Evolutionary conservation across 37 sponge, comb jelly and placozoan genomes (phyloP), one percentile per base, ranked within the genome.

Genomic region (Ianthella basta): DNA sequence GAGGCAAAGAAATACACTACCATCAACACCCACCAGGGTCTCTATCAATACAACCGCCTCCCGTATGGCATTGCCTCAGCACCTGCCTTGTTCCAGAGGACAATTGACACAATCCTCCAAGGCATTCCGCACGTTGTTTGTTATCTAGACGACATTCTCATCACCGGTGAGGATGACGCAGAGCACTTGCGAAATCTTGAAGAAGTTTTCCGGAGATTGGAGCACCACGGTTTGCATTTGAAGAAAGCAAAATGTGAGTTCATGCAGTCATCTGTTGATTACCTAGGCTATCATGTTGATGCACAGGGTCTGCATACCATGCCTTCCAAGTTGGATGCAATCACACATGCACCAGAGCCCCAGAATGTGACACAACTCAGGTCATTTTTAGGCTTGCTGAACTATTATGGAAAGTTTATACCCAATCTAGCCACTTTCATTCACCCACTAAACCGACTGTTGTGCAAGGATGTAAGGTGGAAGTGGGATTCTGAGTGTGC

Each of bases 21-120:
- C 6, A n/a, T 84, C n/a, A 84, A 84, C 57, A 84, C 84, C 6
- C 84, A 34, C 18, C 55, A 69, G 56, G 84, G 84, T 16, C 36
- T 84, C 29, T 59, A 57, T 10, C 67, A 15, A 37, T 84, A 69
- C 55, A 84, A 72, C 34, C 35, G 84, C 15, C 73, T 84, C 18
- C 84, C 84, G 5, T 84, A 69, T 80, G 86, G 86, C 33, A 55
- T 86, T 4, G 25, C 73, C 10, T 79, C 86, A 33, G 79, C 86
- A 14, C 57, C 72, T 27, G 86, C 86, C 5, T 30, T 64, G 32
- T 86, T 86, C 65, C 86, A 86, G 65, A 10, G 68, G 20, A 57
- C 50, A 4, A 86, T 86, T 29, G 80, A 86, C 29, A 50, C 77
- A 16, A 36, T 86, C 4, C 37, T 86, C 21, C 60, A 41, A 55